These are phyloP conservation scores for Ceratina australensis DNA, from an alignment of 1,140 invertebrate species.

Conservation along the genomic window DNA sequence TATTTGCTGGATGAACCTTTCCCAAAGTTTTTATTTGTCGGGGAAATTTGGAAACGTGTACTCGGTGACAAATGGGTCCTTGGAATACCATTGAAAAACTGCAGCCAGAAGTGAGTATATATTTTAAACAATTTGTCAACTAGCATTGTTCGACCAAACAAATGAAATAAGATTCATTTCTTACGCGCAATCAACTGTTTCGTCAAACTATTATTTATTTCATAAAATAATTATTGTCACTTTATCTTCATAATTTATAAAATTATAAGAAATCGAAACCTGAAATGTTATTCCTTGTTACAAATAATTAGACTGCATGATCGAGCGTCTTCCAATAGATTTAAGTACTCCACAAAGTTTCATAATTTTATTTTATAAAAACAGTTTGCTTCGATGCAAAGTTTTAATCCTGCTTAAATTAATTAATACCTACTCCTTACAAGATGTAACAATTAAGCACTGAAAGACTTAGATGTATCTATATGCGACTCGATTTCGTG, in stretches of 20 bases:
- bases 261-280: slow-evolving; percentile 14
- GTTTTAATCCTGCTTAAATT: neutral
- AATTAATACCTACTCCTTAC: neutral
- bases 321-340: neutral
- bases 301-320: slow-evolving; percentile 32
- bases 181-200: neutral
- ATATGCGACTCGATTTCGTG: slow-evolving; percentile 14
- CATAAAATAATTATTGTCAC: slow-evolving; percentile 43
- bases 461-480: slow-evolving; percentile 6
- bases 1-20: neutral
- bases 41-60: slow-evolving; percentile 65
- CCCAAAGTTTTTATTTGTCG: slow-evolving; percentile 41
- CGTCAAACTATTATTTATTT: slow-evolving; percentile 16
- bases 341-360: slow-evolving; percentile 29
- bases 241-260: slow-evolving; percentile 23
- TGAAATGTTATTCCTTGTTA: slow-evolving; percentile 28
- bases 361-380: neutral
- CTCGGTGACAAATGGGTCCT: slow-evolving; percentile 72
- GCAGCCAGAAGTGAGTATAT: slow-evolving; percentile 67
- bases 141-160: neutral
- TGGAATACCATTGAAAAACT: slow-evolving; percentile 63
- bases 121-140: neutral
- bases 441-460: neutral
- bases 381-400: neutral
- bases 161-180: slow-evolving; percentile 19